These are phyloP conservation scores for Pammene aurita DNA, from an alignment of 2,888 invertebrate genomes.

Conservation along the genomic window DNA sequence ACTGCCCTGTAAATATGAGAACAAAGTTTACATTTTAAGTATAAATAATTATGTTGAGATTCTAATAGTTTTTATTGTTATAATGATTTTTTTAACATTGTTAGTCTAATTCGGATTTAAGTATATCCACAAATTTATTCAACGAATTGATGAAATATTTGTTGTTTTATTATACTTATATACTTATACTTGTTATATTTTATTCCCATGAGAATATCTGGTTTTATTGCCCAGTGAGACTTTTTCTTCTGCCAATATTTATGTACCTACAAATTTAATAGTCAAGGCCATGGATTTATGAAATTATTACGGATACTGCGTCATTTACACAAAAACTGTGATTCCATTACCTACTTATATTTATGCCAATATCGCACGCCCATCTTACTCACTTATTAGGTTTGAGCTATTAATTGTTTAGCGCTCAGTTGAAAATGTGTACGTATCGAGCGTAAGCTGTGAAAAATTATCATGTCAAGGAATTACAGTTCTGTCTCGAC, in stretches of 20 bases:
- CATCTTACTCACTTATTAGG: too few relatives aligned
- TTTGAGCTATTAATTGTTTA: too few relatives aligned
- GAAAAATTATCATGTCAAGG: too few relatives aligned
- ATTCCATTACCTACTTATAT: too few relatives aligned
- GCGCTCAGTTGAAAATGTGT: too few relatives aligned
- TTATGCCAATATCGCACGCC: too few relatives aligned
- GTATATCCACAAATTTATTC: conserved; percentile 24
- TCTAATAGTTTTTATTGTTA: conserved; percentile 29
- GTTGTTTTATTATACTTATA: conserved; percentile 26
- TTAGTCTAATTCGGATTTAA: conserved; percentile 24
- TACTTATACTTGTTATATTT: conserved; percentile 21
- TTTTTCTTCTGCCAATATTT: neutral
- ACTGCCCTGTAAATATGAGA: conserved; percentile 43
- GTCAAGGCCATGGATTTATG: too few relatives aligned
- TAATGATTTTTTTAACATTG: conserved; percentile 23
- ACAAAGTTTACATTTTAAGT: conserved; percentile 32
- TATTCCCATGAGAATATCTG: conserved; percentile 12
- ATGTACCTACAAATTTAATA: neutral
- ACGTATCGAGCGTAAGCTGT: too few relatives aligned
- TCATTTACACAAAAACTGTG: too few relatives aligned
- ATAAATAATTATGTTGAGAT: conserved; percentile 38
- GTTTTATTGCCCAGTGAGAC: conserved; percentile 8
- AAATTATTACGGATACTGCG: too few relatives aligned
- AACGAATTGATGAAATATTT: conserved; percentile 7
- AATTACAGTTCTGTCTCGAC: too few relatives aligned